A percentile compares a stretch with the other conserved stretches of the same genome.
Conservation (phyloP, 2,797 vertebrate genomes). For the Lates japonicus region DNA sequence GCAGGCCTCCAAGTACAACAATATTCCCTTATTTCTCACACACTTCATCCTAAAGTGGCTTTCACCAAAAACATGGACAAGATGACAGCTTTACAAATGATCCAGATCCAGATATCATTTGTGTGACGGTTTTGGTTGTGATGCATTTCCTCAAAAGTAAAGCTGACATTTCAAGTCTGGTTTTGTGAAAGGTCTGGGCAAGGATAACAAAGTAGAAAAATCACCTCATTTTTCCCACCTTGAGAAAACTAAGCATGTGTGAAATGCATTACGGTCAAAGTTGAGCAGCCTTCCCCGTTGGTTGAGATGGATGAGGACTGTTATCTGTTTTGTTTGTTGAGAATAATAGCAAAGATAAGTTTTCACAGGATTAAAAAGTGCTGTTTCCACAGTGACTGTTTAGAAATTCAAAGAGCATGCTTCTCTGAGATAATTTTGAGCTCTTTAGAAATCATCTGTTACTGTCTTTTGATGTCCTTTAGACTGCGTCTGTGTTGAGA, state of each 20-base stretch:
- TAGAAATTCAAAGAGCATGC: conserved; percentile 44
- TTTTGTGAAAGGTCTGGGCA: conserved; percentile 28
- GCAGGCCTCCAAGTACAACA: conserved; percentile 25
- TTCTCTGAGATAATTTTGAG: conserved; percentile 46
- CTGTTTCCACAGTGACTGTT: conserved; percentile 20
- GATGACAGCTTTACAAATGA: conserved; percentile 37
- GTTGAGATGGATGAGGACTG: neutral
- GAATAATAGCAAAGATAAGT: conserved; percentile 17
- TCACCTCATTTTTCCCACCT: conserved; percentile 3
- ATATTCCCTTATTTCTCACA: conserved; percentile 32
- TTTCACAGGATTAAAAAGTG: conserved; percentile 15
- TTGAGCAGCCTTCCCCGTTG: neutral
- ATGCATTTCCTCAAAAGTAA: conserved; percentile 29
- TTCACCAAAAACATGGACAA: conserved; percentile 12
- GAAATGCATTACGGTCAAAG: conserved; percentile 34
- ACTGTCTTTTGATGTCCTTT: conserved; percentile 51
- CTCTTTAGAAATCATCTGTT: conserved; percentile 52
- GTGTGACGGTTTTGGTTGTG: conserved; percentile 2
- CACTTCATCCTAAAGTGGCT: conserved; percentile 36
- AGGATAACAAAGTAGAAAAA: conserved; percentile 26
- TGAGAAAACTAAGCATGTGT: conserved; percentile 35
- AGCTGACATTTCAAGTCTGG: conserved; percentile 32
- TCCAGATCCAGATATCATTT: conserved; percentile 26
- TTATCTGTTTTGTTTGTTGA: conserved; percentile 38
- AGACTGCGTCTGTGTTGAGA: conserved; percentile 31